A percentile compares a stretch with the other conserved stretches of the same genome.
phyloP scores from a whole-genome alignment of 2,797 vertebrate species.

The Acrocephalus scirpaceus region DNA sequence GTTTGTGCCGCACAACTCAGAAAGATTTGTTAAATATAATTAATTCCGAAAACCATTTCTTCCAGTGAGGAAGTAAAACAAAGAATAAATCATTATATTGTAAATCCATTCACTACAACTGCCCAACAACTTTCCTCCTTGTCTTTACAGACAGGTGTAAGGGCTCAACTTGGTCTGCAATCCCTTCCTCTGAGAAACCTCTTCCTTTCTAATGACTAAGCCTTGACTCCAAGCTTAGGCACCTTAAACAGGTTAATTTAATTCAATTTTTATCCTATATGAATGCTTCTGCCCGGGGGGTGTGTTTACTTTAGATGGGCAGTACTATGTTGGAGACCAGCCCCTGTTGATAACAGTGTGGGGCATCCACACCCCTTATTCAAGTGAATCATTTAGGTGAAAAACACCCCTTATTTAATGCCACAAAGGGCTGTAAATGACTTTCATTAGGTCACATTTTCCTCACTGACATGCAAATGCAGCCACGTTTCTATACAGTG shows the following conservation, averaged over 20 bases:
- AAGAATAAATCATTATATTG: not conserved
- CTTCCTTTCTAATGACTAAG: not conserved
- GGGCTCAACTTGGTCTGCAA: not conserved
- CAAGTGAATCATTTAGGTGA: not conserved
- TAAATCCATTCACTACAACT: not conserved
- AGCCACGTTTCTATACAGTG: not conserved
- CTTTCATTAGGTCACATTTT: not conserved
- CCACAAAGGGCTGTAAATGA: not conserved
- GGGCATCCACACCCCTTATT: not conserved
- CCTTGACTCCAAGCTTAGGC: not conserved
- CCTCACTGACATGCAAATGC: not conserved
- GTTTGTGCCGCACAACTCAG: not conserved
- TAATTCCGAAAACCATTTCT: not conserved
- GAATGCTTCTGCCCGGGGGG: not conserved
- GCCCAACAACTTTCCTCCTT: not conserved
- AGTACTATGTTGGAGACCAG: not conserved
- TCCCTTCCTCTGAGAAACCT: not conserved
- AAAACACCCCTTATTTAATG: not conserved
- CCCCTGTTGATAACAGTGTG: not conserved
- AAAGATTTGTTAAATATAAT: not conserved
- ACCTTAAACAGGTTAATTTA: not conserved
- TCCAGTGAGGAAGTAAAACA: not conserved
- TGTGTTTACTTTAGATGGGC: not conserved
- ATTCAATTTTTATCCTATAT: not conserved
- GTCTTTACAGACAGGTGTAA: not conserved